A percentile compares a stretch with the other conserved stretches of the same genome.
Conservation (phyloP, 2,113 vertebrate species). For the Boleophthalmus pectinirostris region DNA sequence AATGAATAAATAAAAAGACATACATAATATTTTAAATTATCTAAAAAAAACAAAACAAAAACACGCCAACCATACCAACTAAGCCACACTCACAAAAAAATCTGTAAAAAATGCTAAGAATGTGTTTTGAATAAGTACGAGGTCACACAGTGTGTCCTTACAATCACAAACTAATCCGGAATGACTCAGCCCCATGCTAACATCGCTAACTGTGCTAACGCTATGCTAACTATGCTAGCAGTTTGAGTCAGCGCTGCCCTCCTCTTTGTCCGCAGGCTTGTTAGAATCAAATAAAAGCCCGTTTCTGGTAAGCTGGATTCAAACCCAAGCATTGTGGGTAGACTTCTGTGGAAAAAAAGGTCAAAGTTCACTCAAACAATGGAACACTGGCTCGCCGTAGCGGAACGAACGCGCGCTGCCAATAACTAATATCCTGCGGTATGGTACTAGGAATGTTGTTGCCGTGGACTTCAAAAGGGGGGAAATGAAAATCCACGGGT, state of each 20-base stretch:
- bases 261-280: not conserved
- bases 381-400: not conserved
- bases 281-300: conserved; percentile 17
- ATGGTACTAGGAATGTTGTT: not conserved
- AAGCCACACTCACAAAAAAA: too few relatives aligned
- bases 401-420: not conserved
- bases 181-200: too few relatives aligned
- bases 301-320: not conserved
- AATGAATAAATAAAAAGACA: too few relatives aligned
- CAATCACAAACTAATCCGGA: not conserved
- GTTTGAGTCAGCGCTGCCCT: too few relatives aligned
- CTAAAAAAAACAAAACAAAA: too few relatives aligned
- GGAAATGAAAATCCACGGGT: not conserved
- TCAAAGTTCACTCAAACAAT: conserved; percentile 26
- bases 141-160: too few relatives aligned
- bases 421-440: not conserved
- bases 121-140: too few relatives aligned
- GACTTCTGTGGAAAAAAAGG: conserved; percentile 23
- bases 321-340: not conserved
- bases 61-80: too few relatives aligned
- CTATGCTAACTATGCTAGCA: not conserved
- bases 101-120: too few relatives aligned
- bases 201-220: not conserved
- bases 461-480: not conserved
- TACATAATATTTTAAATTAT: too few relatives aligned